Base-by-base conservation (phyloP, 2,888 invertebrate genomes). In the Drosophila setosimentum region DNA sequence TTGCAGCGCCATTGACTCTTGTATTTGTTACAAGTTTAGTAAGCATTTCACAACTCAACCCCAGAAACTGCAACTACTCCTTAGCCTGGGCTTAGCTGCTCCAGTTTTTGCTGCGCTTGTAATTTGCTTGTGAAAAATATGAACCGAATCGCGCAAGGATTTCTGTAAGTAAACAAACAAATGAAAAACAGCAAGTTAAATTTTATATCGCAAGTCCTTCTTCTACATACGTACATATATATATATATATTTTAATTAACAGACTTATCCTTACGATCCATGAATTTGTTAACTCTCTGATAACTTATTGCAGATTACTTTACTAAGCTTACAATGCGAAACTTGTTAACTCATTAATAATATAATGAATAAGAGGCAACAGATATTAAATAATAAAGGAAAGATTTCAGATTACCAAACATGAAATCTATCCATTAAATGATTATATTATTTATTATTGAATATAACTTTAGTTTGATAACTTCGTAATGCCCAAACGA, bases 1-100 rank as follows among this genome's bases (percentile, higher is more conserved):
- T 87, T 85, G 88, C 86, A 86, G 82, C 87, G 83, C 89, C 85
- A 86, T 89, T 90, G 87, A 85, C 82, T 89, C 84, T 90, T 83
- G 81, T 84, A 84, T 89, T 84, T 83, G 89, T 87, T 87, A 82
- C 83, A 83, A 79, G 73, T 87, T 76, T 68, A 68, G 78, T 69
- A 79, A 78, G 78, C 77, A 80, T 76, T 80, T 76, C 73, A 73
- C 78, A 80, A 77, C 79, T 70, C 69, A 77, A 63, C 67, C 80
- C 76, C 73, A 70, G 67, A 70, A 75, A 57, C 62, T 76, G 75
- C 78, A 78, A 68, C 62, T 76, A 24, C 66, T 49, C 48, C 57
- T 62, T 65, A 65, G 71, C 69, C 49, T 42, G 58, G 68, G 49
- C 80, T 73, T 69, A 79, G 87, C 87, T 73, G 45, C 65, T 69